A percentile compares a stretch with the other conserved stretches of the same genome.
phyloP scores from a whole-genome alignment of 2,797 vertebrate species.

The Amniataba percoides region DNA sequence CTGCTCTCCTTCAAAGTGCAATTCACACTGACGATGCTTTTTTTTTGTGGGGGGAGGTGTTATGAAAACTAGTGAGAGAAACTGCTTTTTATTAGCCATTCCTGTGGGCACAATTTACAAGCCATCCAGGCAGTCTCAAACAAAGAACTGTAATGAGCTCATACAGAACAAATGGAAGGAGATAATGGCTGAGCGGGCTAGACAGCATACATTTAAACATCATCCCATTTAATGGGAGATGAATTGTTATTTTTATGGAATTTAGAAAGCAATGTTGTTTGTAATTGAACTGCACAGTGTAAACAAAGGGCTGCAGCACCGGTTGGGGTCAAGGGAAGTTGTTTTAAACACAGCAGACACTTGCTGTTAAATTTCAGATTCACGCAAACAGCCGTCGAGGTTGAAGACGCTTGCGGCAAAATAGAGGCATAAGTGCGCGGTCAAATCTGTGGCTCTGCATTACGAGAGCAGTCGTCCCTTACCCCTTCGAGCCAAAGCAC shows the following conservation, averaged over 20 bases:
- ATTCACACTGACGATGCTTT: conserved; percentile 33
- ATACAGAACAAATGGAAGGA: conserved; percentile 62
- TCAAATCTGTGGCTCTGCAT: conserved; percentile 32
- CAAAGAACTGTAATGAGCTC: conserved; percentile 72
- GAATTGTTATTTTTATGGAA: conserved; percentile 70
- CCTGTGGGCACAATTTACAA: conserved; percentile 70
- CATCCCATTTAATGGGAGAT: conserved; percentile 63
- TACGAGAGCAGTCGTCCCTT: conserved; percentile 15
- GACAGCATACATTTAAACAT: conserved; percentile 52
- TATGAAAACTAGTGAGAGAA: conserved; percentile 47
- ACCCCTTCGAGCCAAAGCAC: conserved; percentile 34
- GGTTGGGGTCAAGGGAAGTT: not conserved
- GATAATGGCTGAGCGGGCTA: conserved; percentile 44
- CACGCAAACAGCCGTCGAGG: not conserved
- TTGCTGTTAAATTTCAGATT: conserved; percentile 18
- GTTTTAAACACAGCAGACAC: conserved; percentile 19
- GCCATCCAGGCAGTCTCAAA: conserved; percentile 55
- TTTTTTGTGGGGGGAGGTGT: not conserved
- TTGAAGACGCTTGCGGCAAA: conserved; percentile 13
- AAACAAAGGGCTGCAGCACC: conserved; percentile 34
- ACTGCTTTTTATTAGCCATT: conserved; percentile 68
- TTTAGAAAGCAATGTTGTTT: conserved; percentile 58
- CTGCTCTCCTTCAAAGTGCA: conserved; percentile 24
- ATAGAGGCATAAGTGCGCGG: conserved; percentile 6
- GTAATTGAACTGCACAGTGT: conserved; percentile 45